These are phyloP conservation scores for Peromyscus aztecus DNA, from an alignment of 2,797 vertebrate species.

Conservation along the genomic window DNA sequence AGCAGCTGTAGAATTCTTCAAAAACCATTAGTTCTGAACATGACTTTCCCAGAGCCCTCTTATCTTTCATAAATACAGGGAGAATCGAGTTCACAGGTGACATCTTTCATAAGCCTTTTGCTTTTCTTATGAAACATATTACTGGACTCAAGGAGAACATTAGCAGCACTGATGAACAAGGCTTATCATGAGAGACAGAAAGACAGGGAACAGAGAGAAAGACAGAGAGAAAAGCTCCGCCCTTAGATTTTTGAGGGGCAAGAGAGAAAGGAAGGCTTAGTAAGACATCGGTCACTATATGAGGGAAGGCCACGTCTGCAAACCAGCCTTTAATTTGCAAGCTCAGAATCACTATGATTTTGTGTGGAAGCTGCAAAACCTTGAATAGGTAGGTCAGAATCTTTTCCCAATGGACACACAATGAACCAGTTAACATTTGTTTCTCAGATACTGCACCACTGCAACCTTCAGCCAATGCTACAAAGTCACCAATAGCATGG, in stretches of 20 bases:
- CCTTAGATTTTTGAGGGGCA: neutral
- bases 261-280: neutral
- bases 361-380: slow-evolving; percentile 22
- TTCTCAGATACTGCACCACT: neutral
- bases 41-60: slow-evolving; percentile 21
- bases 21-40: slow-evolving; percentile 23
- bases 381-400: neutral
- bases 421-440: slow-evolving; percentile 35
- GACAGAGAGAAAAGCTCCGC: neutral
- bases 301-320: neutral
- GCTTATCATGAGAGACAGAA: neutral
- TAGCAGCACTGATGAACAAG: neutral
- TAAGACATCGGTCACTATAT: slow-evolving; percentile 2
- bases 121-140: slow-evolving; percentile 60
- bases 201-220: neutral
- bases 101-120: neutral
- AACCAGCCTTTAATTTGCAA: neutral
- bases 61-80: slow-evolving; percentile 28
- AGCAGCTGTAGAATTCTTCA: neutral
- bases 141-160: slow-evolving; percentile 40
- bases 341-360: slow-evolving; percentile 48
- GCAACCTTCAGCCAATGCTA: slow-evolving; percentile 14
- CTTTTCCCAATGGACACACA: slow-evolving; percentile 9
- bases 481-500: neutral
- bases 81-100: neutral